These are phyloP conservation scores for Whitmania pigra DNA, from an alignment of 1,140 invertebrate genomes.

Conservation along the genomic window DNA sequence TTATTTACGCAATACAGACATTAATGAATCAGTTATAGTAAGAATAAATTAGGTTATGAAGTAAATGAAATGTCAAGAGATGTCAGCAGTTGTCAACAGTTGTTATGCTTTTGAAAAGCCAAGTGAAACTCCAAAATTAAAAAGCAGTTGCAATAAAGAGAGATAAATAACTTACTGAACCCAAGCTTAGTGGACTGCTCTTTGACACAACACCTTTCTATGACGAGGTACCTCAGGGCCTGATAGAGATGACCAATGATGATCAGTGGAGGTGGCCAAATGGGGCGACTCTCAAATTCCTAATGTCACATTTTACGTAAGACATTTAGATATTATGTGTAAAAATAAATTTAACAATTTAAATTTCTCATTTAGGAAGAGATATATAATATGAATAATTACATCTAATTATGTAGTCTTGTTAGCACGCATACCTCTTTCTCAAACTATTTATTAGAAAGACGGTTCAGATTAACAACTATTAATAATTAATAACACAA, in stretches of 20 bases:
- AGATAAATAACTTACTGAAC: conserved; percentile 26
- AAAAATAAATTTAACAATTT: neutral
- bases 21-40: too few relatives aligned
- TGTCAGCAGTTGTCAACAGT: neutral
- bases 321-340: neutral
- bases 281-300: conserved; percentile 18
- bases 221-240: conserved; percentile 12
- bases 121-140: neutral
- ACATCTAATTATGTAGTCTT: too few relatives aligned
- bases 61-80: neutral
- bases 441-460: too few relatives aligned
- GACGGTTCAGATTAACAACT: too few relatives aligned
- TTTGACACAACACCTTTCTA: neutral
- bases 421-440: too few relatives aligned
- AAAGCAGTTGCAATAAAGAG: neutral
- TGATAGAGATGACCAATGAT: conserved; percentile 26
- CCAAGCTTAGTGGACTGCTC: conserved; percentile 13
- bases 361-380: neutral
- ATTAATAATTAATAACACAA: too few relatives aligned
- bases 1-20: too few relatives aligned
- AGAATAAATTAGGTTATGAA: neutral
- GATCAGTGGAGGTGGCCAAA: conserved; percentile 26
- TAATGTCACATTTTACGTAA: neutral
- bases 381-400: neutral
- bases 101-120: neutral